Conservation (phyloP, 2,797 vertebrate species). For the Austrolebias charrua region DNA sequence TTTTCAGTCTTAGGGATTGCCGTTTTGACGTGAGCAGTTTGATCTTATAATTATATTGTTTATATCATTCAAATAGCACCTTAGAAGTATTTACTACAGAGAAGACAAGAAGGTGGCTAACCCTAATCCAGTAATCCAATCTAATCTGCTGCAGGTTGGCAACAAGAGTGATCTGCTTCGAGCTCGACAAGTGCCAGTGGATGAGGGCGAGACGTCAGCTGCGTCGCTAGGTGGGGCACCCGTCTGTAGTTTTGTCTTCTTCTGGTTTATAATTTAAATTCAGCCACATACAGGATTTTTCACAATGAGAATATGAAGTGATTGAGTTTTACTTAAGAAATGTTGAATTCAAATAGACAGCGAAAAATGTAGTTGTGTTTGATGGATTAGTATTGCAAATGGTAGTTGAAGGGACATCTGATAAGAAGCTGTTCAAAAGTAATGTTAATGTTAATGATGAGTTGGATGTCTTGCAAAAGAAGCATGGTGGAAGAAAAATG, state of each 20-base stretch:
- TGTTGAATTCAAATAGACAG: too few species aligned
- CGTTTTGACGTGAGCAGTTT: too few species aligned
- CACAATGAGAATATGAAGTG: neutral
- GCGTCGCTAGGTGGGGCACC: conserved; percentile 76
- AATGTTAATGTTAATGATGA: too few species aligned
- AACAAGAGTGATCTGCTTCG: conserved; percentile 92
- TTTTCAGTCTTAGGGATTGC: too few species aligned
- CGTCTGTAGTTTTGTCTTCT: neutral
- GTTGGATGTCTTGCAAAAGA: too few species aligned
- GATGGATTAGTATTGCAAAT: too few species aligned
- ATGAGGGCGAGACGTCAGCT: conserved; percentile 87
- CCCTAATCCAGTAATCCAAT: conserved; percentile 49
- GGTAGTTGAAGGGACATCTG: too few species aligned
- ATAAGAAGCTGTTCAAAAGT: too few species aligned
- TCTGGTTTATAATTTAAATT: neutral
- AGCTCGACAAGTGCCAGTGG: conserved; percentile 87
- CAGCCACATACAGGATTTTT: neutral
- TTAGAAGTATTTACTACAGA: neutral
- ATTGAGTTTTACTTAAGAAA: neutral
- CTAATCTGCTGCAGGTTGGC: conserved; percentile 74
- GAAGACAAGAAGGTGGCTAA: conserved; percentile 14
- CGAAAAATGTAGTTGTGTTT: too few species aligned
- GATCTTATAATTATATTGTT: neutral
- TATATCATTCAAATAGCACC: neutral
- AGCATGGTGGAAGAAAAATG: too few species aligned